phyloP scores from a whole-genome alignment of 2,797 vertebrate genomes.

The Sebastes miniatus region DNA sequence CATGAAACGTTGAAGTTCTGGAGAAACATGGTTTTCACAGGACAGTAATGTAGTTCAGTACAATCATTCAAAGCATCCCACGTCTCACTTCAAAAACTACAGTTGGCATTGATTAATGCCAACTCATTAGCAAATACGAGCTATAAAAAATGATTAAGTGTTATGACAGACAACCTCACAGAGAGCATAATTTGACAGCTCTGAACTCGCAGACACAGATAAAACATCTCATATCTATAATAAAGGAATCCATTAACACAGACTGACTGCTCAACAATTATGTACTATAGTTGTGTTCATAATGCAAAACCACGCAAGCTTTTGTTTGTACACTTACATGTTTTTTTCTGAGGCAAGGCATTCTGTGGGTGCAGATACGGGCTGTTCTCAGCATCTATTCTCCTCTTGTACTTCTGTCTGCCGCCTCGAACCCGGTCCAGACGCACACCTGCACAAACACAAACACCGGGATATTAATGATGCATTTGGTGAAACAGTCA shows the following conservation, averaged over 20 bases:
- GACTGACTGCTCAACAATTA: background rate
- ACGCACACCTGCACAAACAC: slow-evolving; percentile 86
- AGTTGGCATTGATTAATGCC: slow-evolving; percentile 1
- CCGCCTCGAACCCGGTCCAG: slow-evolving; percentile 96
- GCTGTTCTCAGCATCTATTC: slow-evolving; percentile 94
- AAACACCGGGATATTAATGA: slow-evolving; percentile 22
- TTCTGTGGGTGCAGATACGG: slow-evolving; percentile 92
- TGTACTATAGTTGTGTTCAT: background rate
- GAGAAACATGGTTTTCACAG: background rate
- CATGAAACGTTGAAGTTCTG: background rate
- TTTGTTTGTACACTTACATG: slow-evolving; percentile 80
- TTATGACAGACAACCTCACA: background rate
- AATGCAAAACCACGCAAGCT: background rate
- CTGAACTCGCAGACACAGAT: background rate
- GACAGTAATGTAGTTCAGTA: background rate
- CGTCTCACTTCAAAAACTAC: background rate
- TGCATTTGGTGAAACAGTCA: background rate
- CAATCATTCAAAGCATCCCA: background rate
- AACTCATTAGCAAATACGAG: slow-evolving; percentile 25
- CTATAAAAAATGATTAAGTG: slow-evolving; percentile 19
- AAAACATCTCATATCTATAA: background rate
- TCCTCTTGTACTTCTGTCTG: slow-evolving; percentile 97
- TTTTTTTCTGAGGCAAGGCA: slow-evolving; percentile 92
- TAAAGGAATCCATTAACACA: background rate
- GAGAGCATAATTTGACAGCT: background rate